Base-by-base conservation (phyloP, 2,797 vertebrate species). In the Rousettus madagascariensis region DNA sequence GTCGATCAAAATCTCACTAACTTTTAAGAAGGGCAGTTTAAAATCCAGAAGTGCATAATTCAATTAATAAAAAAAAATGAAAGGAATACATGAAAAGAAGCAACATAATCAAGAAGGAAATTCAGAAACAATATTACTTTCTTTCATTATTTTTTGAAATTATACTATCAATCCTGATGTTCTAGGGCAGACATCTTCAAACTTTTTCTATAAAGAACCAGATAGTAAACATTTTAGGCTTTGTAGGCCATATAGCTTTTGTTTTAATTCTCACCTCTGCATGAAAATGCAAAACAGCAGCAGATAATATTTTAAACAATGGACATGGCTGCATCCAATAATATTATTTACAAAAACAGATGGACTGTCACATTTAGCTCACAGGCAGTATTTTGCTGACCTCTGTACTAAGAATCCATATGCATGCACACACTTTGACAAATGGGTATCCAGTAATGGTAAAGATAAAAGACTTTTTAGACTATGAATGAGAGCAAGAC, bases 201-300 rank as follows among this genome's bases (percentile, higher is more conserved):
- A 53, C 5, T 33, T 91, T 49, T 85, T 68, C 7, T 41, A 7
- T 61, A n/a, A 85, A 66, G 49, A 33, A 84, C 2, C 0, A 71
- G 38, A 51, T 19, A 28, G 65, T 66, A 84, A 74, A 49, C 46
- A 30, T 26, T 68, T 86, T 22, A 51, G 65, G 20, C 13, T 79
- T 77, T 65, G 6, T 65, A 22, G 46, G 46, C 17, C 20, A 10
- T 12, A 36, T 20, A 28, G 26, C 28, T 38, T 75, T 6, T 63
- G 1, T 75, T 10, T 69, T 86, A 71, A 28, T 28, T 65, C 20
- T 89, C 30, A 89, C 51, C 41, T 86, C n/a, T 71, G 2, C 5
- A 46, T 89, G 88, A 93, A 93, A 85, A 89, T 26, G 16, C 30
- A 86, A 59, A 77, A 28, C 57, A 71, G n/a, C 17, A 95, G 28